Conservation (phyloP, 2,113 vertebrate species). For the Shinisaurus crocodilurus region DNA sequence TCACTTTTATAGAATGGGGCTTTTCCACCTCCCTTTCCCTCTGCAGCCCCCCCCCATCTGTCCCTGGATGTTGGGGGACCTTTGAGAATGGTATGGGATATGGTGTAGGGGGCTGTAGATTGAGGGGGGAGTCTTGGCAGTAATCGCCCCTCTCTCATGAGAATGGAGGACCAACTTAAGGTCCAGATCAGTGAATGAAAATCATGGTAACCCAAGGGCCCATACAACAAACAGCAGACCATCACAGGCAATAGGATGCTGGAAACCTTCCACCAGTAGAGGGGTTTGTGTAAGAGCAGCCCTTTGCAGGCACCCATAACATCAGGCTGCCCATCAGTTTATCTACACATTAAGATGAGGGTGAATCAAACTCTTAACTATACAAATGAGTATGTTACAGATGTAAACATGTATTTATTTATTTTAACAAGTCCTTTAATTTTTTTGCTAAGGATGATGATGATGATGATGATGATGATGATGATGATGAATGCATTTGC, state of each 20-base stretch:
- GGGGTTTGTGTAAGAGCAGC: neutral
- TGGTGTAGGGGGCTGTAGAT: neutral
- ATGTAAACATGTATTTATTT: neutral
- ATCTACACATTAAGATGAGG: neutral
- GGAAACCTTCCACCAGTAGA: neutral
- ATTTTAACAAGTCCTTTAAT: neutral
- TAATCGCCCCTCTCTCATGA: neutral
- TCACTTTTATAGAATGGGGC: neutral
- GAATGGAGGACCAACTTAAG: neutral
- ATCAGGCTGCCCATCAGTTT: neutral
- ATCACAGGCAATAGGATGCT: neutral
- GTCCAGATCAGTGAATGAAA: neutral
- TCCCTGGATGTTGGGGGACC: neutral
- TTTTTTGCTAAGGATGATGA: neutral
- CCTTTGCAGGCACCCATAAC: neutral
- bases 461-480: no score
- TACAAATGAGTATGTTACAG: neutral
- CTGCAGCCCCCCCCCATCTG: neutral
- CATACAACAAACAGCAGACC: neutral
- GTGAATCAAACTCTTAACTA: neutral
- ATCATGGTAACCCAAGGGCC: neutral
- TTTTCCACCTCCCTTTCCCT: neutral
- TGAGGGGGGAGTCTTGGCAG: no score
- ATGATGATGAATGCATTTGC: neutral
- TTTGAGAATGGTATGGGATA: neutral